A percentile compares a stretch with the other conserved stretches of the same genome.
Evolutionary conservation across 2,888 invertebrate genomes (phyloP).

Genomic region (Baccha elongata): DNA sequence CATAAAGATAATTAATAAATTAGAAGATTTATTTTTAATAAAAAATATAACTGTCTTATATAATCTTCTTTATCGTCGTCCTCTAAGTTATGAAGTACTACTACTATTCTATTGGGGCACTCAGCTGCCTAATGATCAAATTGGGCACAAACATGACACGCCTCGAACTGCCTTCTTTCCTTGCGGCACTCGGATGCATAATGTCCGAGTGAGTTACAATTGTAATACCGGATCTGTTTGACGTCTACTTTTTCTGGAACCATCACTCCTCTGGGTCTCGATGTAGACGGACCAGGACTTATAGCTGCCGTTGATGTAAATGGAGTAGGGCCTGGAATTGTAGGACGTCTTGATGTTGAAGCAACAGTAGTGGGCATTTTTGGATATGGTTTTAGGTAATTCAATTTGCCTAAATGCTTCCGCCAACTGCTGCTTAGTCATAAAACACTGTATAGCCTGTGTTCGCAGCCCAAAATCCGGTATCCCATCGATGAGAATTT

Average conservation of each 20-base stretch:
- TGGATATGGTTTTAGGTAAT: background rate
- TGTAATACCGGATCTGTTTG: background rate
- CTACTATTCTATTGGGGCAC: too few species aligned
- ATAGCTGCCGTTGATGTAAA: background rate
- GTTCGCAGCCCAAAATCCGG: too few species aligned
- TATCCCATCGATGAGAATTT: too few species aligned
- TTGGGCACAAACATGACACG: too few species aligned
- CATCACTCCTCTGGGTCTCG: background rate
- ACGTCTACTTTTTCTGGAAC: background rate
- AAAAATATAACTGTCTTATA: background rate
- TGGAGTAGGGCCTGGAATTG: too few species aligned
- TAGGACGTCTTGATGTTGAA: background rate
- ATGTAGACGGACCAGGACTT: background rate
- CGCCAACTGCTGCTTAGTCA: background rate
- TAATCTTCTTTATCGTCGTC: background rate
- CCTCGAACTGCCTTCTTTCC: background rate
- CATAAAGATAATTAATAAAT: background rate
- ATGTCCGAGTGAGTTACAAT: background rate
- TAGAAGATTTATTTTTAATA: background rate
- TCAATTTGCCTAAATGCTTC: background rate
- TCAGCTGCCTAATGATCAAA: too few species aligned
- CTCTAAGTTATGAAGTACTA: background rate
- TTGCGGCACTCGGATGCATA: background rate
- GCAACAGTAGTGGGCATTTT: background rate
- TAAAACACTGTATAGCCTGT: background rate